Evolutionary conservation across 2,888 invertebrate genomes (phyloP).

Genomic region (Cerceris ruficornis): DNA sequence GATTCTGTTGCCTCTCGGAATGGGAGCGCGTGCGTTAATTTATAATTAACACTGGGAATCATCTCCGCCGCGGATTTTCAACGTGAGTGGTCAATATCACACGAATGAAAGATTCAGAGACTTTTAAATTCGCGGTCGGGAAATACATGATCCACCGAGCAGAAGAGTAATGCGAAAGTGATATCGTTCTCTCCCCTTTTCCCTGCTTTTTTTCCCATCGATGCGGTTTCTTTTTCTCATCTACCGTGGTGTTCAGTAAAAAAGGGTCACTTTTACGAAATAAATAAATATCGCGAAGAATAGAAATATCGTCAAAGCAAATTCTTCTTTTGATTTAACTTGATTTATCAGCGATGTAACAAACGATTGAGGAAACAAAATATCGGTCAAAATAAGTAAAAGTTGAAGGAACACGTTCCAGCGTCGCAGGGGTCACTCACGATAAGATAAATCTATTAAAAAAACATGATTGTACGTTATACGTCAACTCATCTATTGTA

Average conservation of each 20-base stretch:
- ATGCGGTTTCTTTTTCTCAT: not conserved
- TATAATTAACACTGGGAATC: conserved; percentile 32
- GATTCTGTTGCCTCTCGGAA: conserved; percentile 9
- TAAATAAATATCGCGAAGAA: too few relatives aligned
- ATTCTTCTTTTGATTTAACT: too few relatives aligned
- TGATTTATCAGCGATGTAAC: too few relatives aligned
- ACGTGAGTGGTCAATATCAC: conserved; percentile 20
- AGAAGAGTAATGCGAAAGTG: conserved; percentile 22
- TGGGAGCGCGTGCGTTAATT: conserved; percentile 24
- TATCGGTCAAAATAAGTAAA: too few relatives aligned
- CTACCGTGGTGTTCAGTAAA: not conserved
- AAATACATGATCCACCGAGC: conserved; percentile 16
- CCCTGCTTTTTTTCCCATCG: not conserved
- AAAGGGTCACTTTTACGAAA: too few relatives aligned
- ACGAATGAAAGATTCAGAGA: conserved; percentile 56
- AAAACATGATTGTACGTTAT: too few relatives aligned
- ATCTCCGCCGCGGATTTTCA: conserved; percentile 12
- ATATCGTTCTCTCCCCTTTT: conserved; percentile 4
- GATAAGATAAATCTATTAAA: too few relatives aligned
- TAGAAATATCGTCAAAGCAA: too few relatives aligned
- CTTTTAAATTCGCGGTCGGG: conserved; percentile 40
- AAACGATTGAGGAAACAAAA: too few relatives aligned
- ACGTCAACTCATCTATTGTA: too few relatives aligned
- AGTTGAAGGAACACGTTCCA: too few relatives aligned
- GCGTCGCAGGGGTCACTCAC: too few relatives aligned